Evolutionary conservation across 2,797 vertebrate genomes (phyloP), one percentile per base, ranked within the genome.

Genomic region (Myripristis jacobus): DNA sequence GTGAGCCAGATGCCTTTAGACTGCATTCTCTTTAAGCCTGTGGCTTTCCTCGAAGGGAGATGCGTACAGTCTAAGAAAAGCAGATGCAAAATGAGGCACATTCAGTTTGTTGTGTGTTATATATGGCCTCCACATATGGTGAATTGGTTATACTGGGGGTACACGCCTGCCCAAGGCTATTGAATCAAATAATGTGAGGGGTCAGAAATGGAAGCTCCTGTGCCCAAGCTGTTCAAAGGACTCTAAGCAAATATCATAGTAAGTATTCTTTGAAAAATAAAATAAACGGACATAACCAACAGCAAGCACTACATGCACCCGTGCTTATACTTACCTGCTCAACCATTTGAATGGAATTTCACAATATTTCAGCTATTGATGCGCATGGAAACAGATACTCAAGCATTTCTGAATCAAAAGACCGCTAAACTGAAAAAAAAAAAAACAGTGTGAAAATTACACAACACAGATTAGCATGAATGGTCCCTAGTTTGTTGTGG

Each of bases 91-190:
- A 95, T 94, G 93, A 96, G 95, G 96, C 96, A 93, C 95, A 96
- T 96, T 96, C 95, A 96, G 94, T 96, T 96, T 95, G 95, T 96
- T 96, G 96, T 97, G 96, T 96, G 95, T 94, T 96, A 91, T 95
- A 92, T 95, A 94, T 94, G 89, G 92, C 89, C 95, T 94, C 95
- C 95, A 96, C 95, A 93, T 95, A 94, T 94, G 95, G 81, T 96
- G 96, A 95, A 95, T 95, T 95, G 96, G 93, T 97, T 96, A 96
- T 95, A 96, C 94, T 97, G 95, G 96, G 96, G 95, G 96, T 95
- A 95, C 95, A 95, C 95, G 95, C 96, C 95, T 95, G 94, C 95
- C 95, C 95, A 94, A 87, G 95, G 96, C 97, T 94, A 93, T 95
- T 95, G 95, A 96, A 94, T 94, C 95, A 95, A 94, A 88, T 88